Conservation (phyloP, 2,888 invertebrate species). For the Altica lythri region DNA sequence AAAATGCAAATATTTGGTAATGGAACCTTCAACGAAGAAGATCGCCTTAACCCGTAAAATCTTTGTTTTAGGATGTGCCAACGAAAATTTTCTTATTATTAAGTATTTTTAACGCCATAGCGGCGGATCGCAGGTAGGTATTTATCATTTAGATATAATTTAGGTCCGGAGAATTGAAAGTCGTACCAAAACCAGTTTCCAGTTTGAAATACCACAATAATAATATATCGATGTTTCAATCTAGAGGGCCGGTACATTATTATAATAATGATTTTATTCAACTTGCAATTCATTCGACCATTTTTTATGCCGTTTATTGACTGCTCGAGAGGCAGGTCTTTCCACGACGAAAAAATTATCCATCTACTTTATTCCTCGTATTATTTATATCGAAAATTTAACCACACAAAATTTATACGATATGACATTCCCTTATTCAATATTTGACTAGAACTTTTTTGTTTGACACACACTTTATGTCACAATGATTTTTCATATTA, state of each 20-base stretch:
- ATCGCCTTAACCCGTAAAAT: too few relatives aligned
- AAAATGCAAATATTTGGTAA: too few relatives aligned
- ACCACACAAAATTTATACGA: too few relatives aligned
- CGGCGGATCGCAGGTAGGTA: constrained; percentile 22
- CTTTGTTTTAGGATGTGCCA: too few relatives aligned
- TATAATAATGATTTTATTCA: constrained; percentile 29
- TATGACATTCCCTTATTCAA: too few relatives aligned
- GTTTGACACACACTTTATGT: too few relatives aligned
- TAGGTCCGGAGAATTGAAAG: constrained; percentile 24
- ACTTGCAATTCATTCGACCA: constrained; percentile 27
- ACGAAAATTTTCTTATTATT: constrained; percentile 19
- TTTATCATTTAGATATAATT: constrained; percentile 33
- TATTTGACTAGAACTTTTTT: too few relatives aligned
- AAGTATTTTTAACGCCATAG: constrained; percentile 22
- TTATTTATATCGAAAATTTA: constrained; percentile 16
- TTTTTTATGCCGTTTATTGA: constrained; percentile 24
- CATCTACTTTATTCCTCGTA: constrained; percentile 12
- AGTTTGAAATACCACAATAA: constrained; percentile 27
- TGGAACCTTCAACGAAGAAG: too few relatives aligned
- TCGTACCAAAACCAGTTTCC: constrained; percentile 31
- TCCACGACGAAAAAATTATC: constrained; percentile 9
- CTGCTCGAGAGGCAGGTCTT: constrained; percentile 10
- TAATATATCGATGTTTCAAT: constrained; percentile 31
- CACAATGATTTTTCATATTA: too few relatives aligned
- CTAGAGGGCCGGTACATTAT: constrained; percentile 26